Percentiles rank a stretch among this genome's conserved stretches.
Evolutionary conservation across 2,113 vertebrate genomes (phyloP).

Genomic region (Myiopsitta monachus): DNA sequence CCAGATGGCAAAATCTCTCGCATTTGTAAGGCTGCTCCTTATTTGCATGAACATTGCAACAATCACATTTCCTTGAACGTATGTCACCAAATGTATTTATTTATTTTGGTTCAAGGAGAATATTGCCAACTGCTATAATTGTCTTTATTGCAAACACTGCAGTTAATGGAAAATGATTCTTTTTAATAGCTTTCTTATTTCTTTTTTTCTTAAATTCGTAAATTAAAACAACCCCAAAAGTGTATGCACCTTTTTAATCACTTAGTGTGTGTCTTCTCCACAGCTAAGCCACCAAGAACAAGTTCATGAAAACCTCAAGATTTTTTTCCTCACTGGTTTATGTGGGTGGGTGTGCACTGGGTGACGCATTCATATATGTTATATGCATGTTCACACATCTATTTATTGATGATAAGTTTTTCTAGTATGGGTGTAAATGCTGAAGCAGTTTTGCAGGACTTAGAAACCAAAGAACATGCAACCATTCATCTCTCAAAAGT

Average conservation of each 20-base stretch:
- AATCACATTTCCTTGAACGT: constrained; percentile 39
- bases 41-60: constrained; percentile 59
- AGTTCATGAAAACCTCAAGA: neutral
- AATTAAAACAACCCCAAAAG: constrained; percentile 12
- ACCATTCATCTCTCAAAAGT: constrained; percentile 9
- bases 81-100: constrained; percentile 69
- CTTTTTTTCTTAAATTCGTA: neutral
- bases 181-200: constrained; percentile 41
- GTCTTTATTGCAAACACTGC: constrained; percentile 59
- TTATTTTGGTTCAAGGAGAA: constrained; percentile 66
- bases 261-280: neutral
- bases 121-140: constrained; percentile 39
- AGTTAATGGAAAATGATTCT: constrained; percentile 41
- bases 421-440: neutral
- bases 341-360: neutral
- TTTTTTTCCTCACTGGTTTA: neutral
- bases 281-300: neutral
- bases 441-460: neutral
- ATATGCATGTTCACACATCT: neutral
- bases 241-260: neutral
- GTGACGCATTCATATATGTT: neutral
- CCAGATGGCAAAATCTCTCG: constrained; percentile 56
- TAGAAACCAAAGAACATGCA: neutral
- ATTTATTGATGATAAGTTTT: neutral
- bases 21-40: constrained; percentile 44